These are phyloP conservation scores for Thamnophis sirtalis DNA, from an alignment of 2,113 vertebrate species.

Conservation along the genomic window DNA sequence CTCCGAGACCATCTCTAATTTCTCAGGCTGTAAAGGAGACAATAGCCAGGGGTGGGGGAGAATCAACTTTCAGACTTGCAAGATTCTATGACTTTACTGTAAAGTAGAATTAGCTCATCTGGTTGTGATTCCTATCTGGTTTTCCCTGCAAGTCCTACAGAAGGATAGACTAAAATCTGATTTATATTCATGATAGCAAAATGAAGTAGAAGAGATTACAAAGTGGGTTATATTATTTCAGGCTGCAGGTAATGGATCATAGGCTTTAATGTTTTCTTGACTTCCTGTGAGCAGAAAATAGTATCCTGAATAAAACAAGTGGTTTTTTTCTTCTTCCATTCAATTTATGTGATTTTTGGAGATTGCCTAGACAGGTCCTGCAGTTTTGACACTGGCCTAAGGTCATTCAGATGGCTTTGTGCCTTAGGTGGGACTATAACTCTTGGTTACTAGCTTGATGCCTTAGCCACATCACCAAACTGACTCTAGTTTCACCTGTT, in stretches of 20 bases:
- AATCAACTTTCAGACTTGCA: background rate
- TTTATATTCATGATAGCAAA: background rate
- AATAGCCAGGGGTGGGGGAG: background rate
- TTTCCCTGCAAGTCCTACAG: background rate
- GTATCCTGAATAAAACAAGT: background rate
- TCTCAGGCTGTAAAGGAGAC: background rate
- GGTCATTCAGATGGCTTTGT: background rate
- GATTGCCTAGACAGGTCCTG: background rate
- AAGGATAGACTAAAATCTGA: background rate
- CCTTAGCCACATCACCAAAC: background rate
- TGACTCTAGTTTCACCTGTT: background rate
- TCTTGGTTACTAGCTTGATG: background rate
- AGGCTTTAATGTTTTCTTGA: background rate
- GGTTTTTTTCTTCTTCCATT: background rate
- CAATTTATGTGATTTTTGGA: background rate
- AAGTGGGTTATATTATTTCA: background rate
- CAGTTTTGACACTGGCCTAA: background rate
- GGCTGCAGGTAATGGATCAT: background rate
- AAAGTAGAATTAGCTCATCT: background rate
- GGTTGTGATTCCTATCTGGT: background rate
- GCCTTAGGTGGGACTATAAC: background rate
- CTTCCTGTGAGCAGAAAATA: background rate
- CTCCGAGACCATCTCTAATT: background rate
- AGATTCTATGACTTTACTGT: background rate
- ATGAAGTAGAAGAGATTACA: background rate